Base-by-base conservation (phyloP, 2,888 invertebrate genomes). In the Steinernema scapterisci region DNA sequence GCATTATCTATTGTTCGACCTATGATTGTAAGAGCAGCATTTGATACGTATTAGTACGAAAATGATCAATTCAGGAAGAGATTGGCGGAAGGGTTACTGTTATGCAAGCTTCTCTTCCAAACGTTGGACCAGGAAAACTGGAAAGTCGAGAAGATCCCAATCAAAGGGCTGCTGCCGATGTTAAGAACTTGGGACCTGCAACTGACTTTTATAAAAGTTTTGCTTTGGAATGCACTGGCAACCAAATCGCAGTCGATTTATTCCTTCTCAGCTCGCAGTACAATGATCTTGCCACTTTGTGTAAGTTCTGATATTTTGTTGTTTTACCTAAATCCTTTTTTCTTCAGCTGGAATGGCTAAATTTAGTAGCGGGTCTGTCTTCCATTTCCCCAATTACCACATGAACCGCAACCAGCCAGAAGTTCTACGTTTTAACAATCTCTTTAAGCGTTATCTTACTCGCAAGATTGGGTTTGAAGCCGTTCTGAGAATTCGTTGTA, bases 381-480 rank as follows among this genome's bases (percentile, higher is more conserved):
- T 95, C 88, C 95, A 96, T 89, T 93, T 95, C 84, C 96, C 97
- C 27, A 88, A 89, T 71, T 91, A 94, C 86, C 95, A 94, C 90
- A 92, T 92, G 82, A 91, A 91, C 43, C 90, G 91, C 25, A 93
- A 93, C 78, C 89, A 90, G 11, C 90, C 73, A 81, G 91, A 93
- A 86, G 91, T 92, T 7, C 93, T 93, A 74, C 91, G 92, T 75
- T 92, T 97, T 77, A 92, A 92, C 78, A 90, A 92, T 74, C 92
- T 92, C 88, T 90, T 99, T 38, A 91, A 92, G 51, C 91, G 99
- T 16, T 99, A 99, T 90, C 90, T 99, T 74, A 93, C 94, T 0
- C 91, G 99, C 81, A 97, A 97, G 91, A 95, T 99, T 80, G 99
- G 99, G 70, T 97, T 99, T 88, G 99, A 99, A 88, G 95, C 99